Base-by-base conservation (phyloP, 1,140 invertebrate species). In the Lordiphosa collinella region DNA sequence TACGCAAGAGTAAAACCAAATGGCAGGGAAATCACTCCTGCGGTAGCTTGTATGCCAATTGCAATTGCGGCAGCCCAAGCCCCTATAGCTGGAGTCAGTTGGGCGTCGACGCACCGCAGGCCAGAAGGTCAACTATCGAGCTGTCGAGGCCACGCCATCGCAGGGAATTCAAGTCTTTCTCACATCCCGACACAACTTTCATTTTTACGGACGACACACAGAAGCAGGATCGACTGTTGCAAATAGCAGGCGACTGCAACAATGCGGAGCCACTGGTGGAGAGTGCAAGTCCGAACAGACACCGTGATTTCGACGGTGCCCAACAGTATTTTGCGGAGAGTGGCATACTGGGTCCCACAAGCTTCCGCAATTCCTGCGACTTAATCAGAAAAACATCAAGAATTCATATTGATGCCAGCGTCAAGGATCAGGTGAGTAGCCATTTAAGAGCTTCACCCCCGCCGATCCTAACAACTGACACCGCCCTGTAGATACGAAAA, bases 311-410 rank as follows among this genome's bases (percentile, higher is more conserved):
- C 40, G 68, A 71, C 14, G 50, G 64, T n/a, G 68, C 68, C 2
- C 47, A 72, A 34, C 31, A 51, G 11, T 71, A 40, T 34, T 65
- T 71, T 6, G 38, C 14, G 1, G 34, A 72, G 12, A 71, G 68
- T 44, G 68, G 68, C 10, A 71, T 71, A 31, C 36, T 71, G 13
- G 68, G 68, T 11, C 31, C 54, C 5, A 40, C 25, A 2, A 59
- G 46, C 22, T 29, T 72, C 11, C 46, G 29, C n/a, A 25, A 36
- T 9, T 59, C 68, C 0, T 18, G 35, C 37, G 60, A 71, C 12
- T 50, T 72, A 10, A 65, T 71, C 41, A 52, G 34, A 10, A 72
- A 65, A 46, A 71, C 60, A 31, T 72, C 68, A 0, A 65, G 53
- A 11, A 72, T 71, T 54, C 68, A 71, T 25, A 43, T 40, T 18